A percentile compares a stretch with the other conserved stretches of the same genome.
Conservation (phyloP, 2,113 vertebrate species). For the Sander vitreus region DNA sequence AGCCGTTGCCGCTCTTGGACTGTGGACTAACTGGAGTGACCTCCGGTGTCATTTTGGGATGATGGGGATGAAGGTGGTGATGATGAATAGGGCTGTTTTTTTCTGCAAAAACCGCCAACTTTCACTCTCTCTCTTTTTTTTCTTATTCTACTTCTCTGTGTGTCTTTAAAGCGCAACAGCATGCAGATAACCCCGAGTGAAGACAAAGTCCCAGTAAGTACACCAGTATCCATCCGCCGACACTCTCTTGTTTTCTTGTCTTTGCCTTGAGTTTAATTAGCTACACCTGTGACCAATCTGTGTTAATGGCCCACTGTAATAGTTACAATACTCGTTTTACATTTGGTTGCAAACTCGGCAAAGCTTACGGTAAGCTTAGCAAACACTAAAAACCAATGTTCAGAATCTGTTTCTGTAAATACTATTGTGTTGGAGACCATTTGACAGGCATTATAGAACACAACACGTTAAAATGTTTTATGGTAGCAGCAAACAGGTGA, state of each 20-base stretch:
- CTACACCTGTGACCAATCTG: background rate
- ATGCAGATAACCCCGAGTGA: conserved; percentile 87
- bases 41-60: conserved; percentile 4
- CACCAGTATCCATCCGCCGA: background rate
- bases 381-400: background rate
- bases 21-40: conserved; percentile 37
- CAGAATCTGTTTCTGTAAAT: background rate
- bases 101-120: conserved; percentile 46
- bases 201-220: conserved; percentile 85
- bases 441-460: background rate
- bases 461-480: background rate
- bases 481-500: background rate
- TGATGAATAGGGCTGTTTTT: conserved; percentile 24
- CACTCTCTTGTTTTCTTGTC: background rate
- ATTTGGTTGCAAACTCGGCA: background rate
- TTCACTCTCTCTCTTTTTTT: conserved; percentile 44
- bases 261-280: background rate
- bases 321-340: background rate
- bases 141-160: conserved; percentile 34
- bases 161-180: conserved; percentile 72
- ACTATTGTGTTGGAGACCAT: background rate
- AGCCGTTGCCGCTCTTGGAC: conserved; percentile 8
- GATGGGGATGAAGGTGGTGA: conserved; percentile 22
- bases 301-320: background rate
- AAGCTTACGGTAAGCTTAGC: background rate